Evolutionary conservation across 2,113 vertebrate species (phyloP).

Genomic region (Varanus komodoensis): DNA sequence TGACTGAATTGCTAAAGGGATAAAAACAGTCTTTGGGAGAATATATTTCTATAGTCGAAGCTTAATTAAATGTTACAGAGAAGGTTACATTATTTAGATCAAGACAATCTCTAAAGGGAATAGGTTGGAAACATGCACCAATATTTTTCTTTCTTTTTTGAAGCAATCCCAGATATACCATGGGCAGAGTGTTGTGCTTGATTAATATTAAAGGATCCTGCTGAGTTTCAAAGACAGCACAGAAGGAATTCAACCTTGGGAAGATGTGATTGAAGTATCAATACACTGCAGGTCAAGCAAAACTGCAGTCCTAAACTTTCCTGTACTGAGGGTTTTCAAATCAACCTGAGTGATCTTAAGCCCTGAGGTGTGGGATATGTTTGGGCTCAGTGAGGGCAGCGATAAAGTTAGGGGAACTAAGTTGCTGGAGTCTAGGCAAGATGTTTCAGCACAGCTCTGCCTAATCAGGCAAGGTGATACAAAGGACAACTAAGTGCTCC

Average conservation of each 20-base stretch:
- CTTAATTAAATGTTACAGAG: slow-evolving; percentile 61
- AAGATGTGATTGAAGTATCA: slow-evolving; percentile 33
- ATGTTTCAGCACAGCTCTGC: not conserved
- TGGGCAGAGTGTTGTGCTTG: slow-evolving; percentile 8
- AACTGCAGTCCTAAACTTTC: not conserved
- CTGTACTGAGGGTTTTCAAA: slow-evolving; percentile 12
- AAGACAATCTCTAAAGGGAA: slow-evolving; percentile 42
- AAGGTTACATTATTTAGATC: slow-evolving; percentile 53
- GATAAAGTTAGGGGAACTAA: not conserved
- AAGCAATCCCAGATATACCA: not conserved
- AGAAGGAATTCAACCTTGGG: slow-evolving; percentile 33
- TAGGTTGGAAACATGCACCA: not conserved
- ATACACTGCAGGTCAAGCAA: slow-evolving; percentile 11
- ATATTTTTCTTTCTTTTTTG: not conserved
- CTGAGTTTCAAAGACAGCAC: slow-evolving; percentile 41
- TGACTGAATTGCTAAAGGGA: slow-evolving; percentile 53
- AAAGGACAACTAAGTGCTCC: too few relatives aligned
- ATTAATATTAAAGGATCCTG: slow-evolving; percentile 26
- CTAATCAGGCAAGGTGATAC: not conserved
- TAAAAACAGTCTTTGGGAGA: slow-evolving; percentile 35
- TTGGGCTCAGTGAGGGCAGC: not conserved
- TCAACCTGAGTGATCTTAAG: slow-evolving; percentile 23
- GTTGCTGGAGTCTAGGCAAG: not conserved
- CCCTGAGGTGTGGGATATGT: not conserved
- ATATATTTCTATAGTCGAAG: slow-evolving; percentile 21